phyloP scores from a whole-genome alignment of 2,797 vertebrate species.

The Gymnothorax reevesii region DNA sequence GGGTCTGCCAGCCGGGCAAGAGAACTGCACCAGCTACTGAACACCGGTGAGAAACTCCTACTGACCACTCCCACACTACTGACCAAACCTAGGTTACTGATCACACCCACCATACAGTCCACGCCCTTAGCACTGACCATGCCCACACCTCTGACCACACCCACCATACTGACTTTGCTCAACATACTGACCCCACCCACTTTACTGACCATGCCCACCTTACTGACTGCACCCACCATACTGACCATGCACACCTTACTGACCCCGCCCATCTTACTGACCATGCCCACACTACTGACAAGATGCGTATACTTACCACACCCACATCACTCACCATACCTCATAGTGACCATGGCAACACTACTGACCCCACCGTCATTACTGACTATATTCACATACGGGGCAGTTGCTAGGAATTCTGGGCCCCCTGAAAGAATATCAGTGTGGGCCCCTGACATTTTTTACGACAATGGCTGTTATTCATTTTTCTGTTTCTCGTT shows the following conservation, averaged over 20 bases:
- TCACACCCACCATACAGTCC: not conserved
- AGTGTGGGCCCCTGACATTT: too few relatives aligned
- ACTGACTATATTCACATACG: not conserved
- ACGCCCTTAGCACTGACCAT: not conserved
- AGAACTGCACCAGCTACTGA: slow-evolving; percentile 85
- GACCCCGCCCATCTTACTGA: not conserved
- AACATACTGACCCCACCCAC: not conserved
- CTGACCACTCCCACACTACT: not conserved
- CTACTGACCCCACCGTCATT: not conserved
- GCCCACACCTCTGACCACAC: not conserved
- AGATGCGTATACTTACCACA: not conserved
- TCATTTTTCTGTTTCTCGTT: too few relatives aligned
- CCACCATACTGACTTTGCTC: not conserved
- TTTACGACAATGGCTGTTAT: too few relatives aligned
- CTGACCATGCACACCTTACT: not conserved
- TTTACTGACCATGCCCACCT: not conserved
- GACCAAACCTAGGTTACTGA: not conserved
- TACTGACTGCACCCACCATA: not conserved
- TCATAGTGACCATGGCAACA: too few relatives aligned
- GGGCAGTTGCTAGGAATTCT: too few relatives aligned
- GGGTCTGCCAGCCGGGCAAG: slow-evolving; percentile 84
- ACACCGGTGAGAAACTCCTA: slow-evolving; percentile 69
- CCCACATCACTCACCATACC: not conserved
- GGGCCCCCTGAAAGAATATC: too few relatives aligned
- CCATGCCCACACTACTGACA: not conserved